These are phyloP conservation scores for Drosophila arawakana DNA, from an alignment of 1,140 invertebrate species.

Conservation along the genomic window DNA sequence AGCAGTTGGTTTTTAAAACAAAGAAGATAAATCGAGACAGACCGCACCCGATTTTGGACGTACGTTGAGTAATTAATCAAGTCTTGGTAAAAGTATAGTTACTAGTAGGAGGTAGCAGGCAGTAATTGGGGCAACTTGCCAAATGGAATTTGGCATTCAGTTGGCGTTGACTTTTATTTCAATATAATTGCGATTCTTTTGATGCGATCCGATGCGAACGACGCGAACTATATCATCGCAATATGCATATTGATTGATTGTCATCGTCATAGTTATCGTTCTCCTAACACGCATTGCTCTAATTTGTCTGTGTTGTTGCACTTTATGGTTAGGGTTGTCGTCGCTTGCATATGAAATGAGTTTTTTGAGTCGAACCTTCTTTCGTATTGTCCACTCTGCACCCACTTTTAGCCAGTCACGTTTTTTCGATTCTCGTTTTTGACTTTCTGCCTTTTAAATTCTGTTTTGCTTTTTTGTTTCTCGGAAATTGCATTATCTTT, in stretches of 20 bases:
- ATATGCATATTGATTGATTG: constrained; percentile 73
- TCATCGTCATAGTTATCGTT: constrained; percentile 11
- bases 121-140: constrained; percentile 23
- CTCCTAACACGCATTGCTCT: constrained; percentile 44
- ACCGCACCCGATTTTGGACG: constrained; percentile 12
- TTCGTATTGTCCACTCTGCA: constrained; percentile 11
- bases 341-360: constrained; percentile 56
- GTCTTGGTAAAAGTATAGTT: no score
- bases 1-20: not conserved
- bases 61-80: constrained; percentile 6
- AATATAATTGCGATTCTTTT: constrained; percentile 68
- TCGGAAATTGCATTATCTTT: constrained; percentile 24
- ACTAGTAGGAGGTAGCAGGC: not conserved
- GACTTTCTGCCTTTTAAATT: not conserved
- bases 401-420: constrained; percentile 24
- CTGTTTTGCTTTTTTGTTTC: constrained; percentile 16
- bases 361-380: constrained; percentile 1
- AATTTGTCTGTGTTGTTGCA: constrained; percentile 42
- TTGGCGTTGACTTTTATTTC: constrained; percentile 74
- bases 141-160: constrained; percentile 58
- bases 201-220: constrained; percentile 64
- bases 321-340: constrained; percentile 29
- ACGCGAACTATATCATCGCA: constrained; percentile 67
- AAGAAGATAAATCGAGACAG: not conserved
- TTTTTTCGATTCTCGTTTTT: constrained; percentile 16